Evolutionary conservation across 2,797 vertebrate species (phyloP), one percentile per base, ranked within the genome.

Genomic region (Sphenopsis melanotis): DNA sequence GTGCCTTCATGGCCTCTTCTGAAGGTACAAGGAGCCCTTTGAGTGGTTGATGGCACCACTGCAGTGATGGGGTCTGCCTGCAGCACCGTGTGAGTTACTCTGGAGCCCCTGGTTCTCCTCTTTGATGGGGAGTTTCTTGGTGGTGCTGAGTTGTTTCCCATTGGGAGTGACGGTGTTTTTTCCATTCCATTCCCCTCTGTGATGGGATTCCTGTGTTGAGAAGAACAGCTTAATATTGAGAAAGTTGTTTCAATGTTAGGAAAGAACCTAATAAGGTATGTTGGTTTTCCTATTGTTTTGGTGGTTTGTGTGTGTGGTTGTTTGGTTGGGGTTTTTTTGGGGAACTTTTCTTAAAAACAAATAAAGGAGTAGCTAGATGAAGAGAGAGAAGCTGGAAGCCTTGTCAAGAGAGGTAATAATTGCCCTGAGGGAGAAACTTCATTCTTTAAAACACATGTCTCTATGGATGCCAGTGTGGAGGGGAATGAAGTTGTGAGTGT

Each of bases 321-420:
- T 4, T 41, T 36, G 8, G 6, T 27, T 27, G 9, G 4, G 3
- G 0, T 9, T 44, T 36, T 21, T 32, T 7, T n/a, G 1, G 49
- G 37, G 42, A 64, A 34, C 65, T 53, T 80, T 9, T 70, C 36
- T 70, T 71, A 68, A 72, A 93, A 84, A 46, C 32, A 71, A 46
- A 44, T 70, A 47, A 57, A 53, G 32, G n/a, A 59, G 11, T 85
- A 80, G 52, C 12, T 77, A 41, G 17, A 16, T 83, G 50, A 66
- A 56, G 46, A 91, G 30, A 55, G 27, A 64, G 15, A 85, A 70
- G 32, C 52, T 69, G 68, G 41, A 72, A 79, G 44, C 41, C 44
- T 70, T 83, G 11, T 39, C 20, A 56, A 39, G 34, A 66, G 37
- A 60, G 34, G 7, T 78, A 47, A 32, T 41, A 61, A 20, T 9